Evolutionary conservation across 2,797 vertebrate species (phyloP), one percentile per base, ranked within the genome.

Genomic region (Avahi laniger): DNA sequence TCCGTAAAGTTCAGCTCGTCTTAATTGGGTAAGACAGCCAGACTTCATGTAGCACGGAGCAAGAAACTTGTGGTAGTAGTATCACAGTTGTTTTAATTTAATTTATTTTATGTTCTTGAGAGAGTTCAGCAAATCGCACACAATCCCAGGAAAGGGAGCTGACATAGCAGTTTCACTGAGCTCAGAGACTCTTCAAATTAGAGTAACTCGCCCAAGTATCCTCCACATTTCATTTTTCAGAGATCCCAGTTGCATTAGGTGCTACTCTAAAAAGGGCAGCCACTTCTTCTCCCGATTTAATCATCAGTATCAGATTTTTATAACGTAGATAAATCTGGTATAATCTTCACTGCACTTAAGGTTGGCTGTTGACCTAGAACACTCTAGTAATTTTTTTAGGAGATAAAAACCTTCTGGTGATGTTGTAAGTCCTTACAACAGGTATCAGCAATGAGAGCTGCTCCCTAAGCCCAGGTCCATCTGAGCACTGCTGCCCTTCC

Each of bases 231-330:
- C 12, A 10, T 61, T 88, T 94, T 48, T 43, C 28, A n/a, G 35
- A 54, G 72, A 78, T 72, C 15, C 26, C 35, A 28, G n/a, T 48
- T 61, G 33, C 59, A 26, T 72, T 52, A 30, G 70, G 59, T 35
- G 7, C 63, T 89, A 1, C 63, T 96, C 35, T 17, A n/a, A 52
- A 94, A 95, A 86, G 50, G 13, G 26, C 15, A 54, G 82, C 59
- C 35, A 70, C n/a, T 81, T 83, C 30, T 38, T 76, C 12, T 63
- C 41, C 43, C 67, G 15, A 41, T 35, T 46, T 83, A 81, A 76
- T 95, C 94, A 73, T 65, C 65, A 57, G 6, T 46, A 59, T 46
- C 38, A 30, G 48, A 72, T 73, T 93, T 92, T 95, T 46, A 70
- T 80, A 70, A 61, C 28, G 67, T 57, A 54, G 76, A 72, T 65